Percentiles rank a stretch among this genome's conserved stretches.
phyloP scores from a whole-genome alignment of 2,797 vertebrate species.

The Cynodonichthys magdalenae region DNA sequence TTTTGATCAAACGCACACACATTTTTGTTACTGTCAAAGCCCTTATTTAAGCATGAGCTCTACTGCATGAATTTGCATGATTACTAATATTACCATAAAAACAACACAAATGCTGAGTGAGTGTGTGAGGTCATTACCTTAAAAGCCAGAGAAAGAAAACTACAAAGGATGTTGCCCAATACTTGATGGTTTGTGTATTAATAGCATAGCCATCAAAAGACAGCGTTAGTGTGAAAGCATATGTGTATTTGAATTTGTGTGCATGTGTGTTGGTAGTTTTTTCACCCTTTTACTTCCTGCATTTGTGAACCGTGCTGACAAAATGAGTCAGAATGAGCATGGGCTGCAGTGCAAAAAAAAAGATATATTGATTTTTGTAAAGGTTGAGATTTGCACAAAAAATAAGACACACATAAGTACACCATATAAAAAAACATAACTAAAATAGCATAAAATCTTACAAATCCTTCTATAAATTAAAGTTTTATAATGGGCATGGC shows the following conservation, averaged over 20 bases:
- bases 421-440: too few species aligned
- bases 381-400: too few species aligned
- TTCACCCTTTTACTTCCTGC: neutral
- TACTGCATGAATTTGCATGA: slow-evolving; percentile 78
- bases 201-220: slow-evolving; percentile 72
- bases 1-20: slow-evolving; percentile 61
- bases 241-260: slow-evolving; percentile 11
- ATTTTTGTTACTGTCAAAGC: slow-evolving; percentile 67
- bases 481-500: too few species aligned
- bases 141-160: slow-evolving; percentile 64
- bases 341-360: too few species aligned
- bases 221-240: slow-evolving; percentile 14
- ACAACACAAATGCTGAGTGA: slow-evolving; percentile 68
- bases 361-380: too few species aligned
- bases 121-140: slow-evolving; percentile 70
- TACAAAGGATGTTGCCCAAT: slow-evolving; percentile 74
- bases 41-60: slow-evolving; percentile 74
- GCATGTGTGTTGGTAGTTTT: slow-evolving; percentile 14
- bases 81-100: slow-evolving; percentile 78
- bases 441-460: too few species aligned
- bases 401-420: too few species aligned
- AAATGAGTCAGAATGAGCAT: too few species aligned
- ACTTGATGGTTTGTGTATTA: slow-evolving; percentile 67
- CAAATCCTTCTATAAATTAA: too few species aligned
- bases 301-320: neutral